A percentile compares a stretch with the other conserved stretches of the same genome.
Evolutionary conservation across 1,140 invertebrate species (phyloP).

Genomic region (Leptinotarsa texana): DNA sequence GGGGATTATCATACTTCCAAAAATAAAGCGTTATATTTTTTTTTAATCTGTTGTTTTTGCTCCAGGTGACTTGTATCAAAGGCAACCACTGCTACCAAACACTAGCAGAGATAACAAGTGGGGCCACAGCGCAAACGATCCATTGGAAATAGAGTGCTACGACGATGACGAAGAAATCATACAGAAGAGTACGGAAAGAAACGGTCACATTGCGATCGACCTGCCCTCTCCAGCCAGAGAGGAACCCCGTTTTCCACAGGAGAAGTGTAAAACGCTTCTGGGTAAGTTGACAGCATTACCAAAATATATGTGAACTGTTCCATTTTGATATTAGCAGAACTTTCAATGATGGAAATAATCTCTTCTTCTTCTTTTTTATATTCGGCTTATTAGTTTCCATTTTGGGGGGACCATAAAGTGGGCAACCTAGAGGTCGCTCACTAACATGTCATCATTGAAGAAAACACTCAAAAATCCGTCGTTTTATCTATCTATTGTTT

Average conservation of each 20-base stretch:
- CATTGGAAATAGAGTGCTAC: constrained; percentile 42
- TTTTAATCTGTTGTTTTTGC: constrained; percentile 9
- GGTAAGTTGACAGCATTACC: constrained; percentile 52
- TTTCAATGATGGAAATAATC: too few species aligned
- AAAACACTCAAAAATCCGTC: too few species aligned
- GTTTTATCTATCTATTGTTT: too few species aligned
- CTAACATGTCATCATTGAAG: too few species aligned
- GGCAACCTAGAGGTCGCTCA: too few species aligned
- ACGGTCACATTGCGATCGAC: constrained; percentile 57
- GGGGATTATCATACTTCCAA: too few species aligned
- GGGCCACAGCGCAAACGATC: constrained; percentile 36
- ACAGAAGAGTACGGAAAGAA: constrained; percentile 41
- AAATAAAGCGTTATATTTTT: too few species aligned
- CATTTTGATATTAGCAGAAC: too few species aligned
- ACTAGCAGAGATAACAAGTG: constrained; percentile 42
- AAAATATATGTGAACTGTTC: too few species aligned
- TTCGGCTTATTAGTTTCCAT: too few species aligned
- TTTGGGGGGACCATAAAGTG: too few species aligned
- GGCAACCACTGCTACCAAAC: constrained; percentile 52
- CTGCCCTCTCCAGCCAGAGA: constrained; percentile 59
- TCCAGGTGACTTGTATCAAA: constrained; percentile 53
- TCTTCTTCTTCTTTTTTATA: too few species aligned
- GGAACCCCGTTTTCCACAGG: constrained; percentile 69
- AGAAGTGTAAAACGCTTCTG: constrained; percentile 72
- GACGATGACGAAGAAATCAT: constrained; percentile 52